These are phyloP conservation scores for Cephalotes varians DNA, from an alignment of 2,888 invertebrate species.

Conservation along the genomic window DNA sequence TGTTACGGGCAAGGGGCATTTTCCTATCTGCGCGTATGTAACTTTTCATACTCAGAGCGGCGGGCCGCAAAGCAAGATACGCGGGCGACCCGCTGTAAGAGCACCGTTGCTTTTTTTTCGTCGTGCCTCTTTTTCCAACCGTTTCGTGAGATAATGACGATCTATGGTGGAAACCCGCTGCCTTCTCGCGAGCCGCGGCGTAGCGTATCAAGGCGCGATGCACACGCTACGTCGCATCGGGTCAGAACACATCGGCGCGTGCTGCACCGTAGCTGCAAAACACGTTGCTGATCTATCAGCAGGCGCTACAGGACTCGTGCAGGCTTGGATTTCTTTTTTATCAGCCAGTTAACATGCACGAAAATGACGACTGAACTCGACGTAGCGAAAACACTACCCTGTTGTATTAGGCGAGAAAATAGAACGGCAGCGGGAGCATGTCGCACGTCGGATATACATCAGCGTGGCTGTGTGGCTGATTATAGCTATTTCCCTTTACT, in stretches of 20 bases:
- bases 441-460: slow-evolving; percentile 31
- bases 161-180: slow-evolving; percentile 64
- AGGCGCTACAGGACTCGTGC: slow-evolving; percentile 1
- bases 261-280: slow-evolving; percentile 38
- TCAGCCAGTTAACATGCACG: slow-evolving; percentile 31
- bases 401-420: slow-evolving; percentile 45
- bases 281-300: slow-evolving; percentile 42
- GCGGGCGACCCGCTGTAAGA: slow-evolving; percentile 26
- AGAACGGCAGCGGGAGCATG: slow-evolving; percentile 22
- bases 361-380: slow-evolving; percentile 13
- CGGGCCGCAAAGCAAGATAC: slow-evolving; percentile 42
- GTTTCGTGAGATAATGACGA: slow-evolving; percentile 70
- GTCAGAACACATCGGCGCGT: slow-evolving; percentile 18
- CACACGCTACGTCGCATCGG: slow-evolving; percentile 1
- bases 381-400: slow-evolving; percentile 18
- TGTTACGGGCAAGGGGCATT: slow-evolving; percentile 34
- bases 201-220: slow-evolving; percentile 21
- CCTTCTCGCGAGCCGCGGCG: slow-evolving; percentile 55
- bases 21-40: slow-evolving; percentile 45
- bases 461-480: slow-evolving; percentile 20
- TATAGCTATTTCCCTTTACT: slow-evolving; percentile 4
- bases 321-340: background rate
- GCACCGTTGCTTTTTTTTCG: background rate
- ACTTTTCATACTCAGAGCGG: slow-evolving; percentile 50
- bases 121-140: slow-evolving; percentile 36